Evolutionary conservation across 1,140 invertebrate genomes (phyloP), one percentile per base, ranked within the genome.

Genomic region (Hypsibius dujardini): DNA sequence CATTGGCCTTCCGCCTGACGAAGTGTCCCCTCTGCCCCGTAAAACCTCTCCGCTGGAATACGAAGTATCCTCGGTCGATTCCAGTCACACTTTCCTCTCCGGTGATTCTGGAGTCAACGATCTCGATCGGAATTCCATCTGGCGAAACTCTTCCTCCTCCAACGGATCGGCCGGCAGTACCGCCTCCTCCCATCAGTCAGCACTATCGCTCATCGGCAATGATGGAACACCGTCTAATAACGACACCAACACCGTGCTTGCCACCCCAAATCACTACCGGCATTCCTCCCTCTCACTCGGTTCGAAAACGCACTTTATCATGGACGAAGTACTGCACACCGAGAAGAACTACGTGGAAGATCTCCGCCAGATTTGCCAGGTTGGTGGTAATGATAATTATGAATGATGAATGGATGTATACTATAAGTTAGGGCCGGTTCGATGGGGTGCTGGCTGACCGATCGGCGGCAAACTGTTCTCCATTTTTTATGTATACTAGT

Each of bases 101-200:
- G 12, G 12, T 7, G 62, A 67, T 45, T 67, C 62, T 42, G 62
- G 62, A 12, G 3, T 42, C 12, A 12, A 67, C 12, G 50, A 56
- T 56, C 62, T 67, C 12, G 12, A 67, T 7, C 12, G 62, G 12
- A 12, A 67, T 45, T 67, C 62, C 62, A 42, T 45, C 12, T 67
- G 62, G 62, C 12, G 62, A 42, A 67, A 67, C 42, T 67, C 62
- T 42, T 67, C 62, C 45, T 67, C 62, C 12, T 67, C 62, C 12
- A 56, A 7, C n/a, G 50, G 50, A 7, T 56, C 50, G 50, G 50
- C 50, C 50, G 7, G 7, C 7, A n/a, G 50, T n/a, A 12, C 50
- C 7, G 12, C 62, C 62, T 15, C 62, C 12, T 67, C 62, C 62
- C 12, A 67, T 45, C 62, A 42, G 42, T 67, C 62, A 7, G 12